phyloP scores from a whole-genome alignment of 1,140 invertebrate species.

The Drosophila mojavensis region DNA sequence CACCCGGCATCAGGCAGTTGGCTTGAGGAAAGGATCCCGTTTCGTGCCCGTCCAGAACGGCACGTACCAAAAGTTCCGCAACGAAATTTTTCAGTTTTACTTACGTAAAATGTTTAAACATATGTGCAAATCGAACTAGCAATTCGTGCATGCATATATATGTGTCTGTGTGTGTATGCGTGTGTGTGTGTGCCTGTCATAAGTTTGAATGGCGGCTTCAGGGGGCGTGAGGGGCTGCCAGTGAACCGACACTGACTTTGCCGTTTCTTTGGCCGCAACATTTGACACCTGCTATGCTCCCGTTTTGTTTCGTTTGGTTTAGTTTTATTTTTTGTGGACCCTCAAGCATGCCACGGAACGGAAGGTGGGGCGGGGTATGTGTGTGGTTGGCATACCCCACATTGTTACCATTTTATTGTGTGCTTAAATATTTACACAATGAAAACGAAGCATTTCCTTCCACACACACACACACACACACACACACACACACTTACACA shows the following conservation, averaged over 20 bases:
- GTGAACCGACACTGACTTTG: constrained; percentile 48
- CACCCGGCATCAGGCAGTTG: constrained; percentile 47
- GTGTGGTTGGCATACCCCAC: constrained; percentile 21
- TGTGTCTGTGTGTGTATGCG: no score
- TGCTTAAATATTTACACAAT: constrained; percentile 81
- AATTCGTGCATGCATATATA: background rate
- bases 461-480: constrained; percentile 26
- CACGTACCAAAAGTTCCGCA: constrained; percentile 78
- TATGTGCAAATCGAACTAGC: constrained; percentile 66
- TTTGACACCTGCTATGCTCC: constrained; percentile 77
- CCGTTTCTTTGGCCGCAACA: constrained; percentile 71
- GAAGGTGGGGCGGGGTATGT: constrained; percentile 5
- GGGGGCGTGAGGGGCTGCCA: background rate
- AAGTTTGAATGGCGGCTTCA: constrained; percentile 40
- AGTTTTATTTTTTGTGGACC: constrained; percentile 4
- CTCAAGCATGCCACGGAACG: background rate
- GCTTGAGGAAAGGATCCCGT: constrained; percentile 50
- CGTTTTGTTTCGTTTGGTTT: constrained; percentile 15
- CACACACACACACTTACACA: background rate
- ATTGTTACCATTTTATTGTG: constrained; percentile 74
- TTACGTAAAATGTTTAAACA: constrained; percentile 53
- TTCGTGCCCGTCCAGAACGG: constrained; percentile 64
- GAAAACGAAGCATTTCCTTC: constrained; percentile 73
- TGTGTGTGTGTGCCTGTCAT: constrained; percentile 55
- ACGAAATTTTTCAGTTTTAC: constrained; percentile 70